These are phyloP conservation scores for Drymonia ruficornis DNA, from an alignment of 2,888 invertebrate species.

Conservation along the genomic window DNA sequence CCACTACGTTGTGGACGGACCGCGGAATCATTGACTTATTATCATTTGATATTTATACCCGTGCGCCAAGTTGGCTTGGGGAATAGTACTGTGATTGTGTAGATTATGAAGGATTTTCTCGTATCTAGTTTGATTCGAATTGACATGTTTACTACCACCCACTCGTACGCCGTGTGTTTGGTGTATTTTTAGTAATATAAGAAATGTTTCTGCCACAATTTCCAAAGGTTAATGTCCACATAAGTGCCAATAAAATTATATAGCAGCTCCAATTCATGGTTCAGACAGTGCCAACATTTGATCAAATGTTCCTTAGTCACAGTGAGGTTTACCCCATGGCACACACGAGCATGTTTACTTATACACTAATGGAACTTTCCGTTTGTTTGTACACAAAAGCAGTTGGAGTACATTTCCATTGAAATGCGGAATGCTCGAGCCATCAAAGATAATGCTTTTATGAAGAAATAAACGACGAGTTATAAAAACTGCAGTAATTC, in stretches of 20 bases:
- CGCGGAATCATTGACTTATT: no score
- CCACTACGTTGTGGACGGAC: no score
- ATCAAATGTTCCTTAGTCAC: conserved; percentile 14
- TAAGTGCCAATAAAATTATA: neutral
- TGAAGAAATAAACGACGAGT: conserved; percentile 14
- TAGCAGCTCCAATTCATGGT: neutral
- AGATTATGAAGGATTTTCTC: no score
- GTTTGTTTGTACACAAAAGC: conserved; percentile 15
- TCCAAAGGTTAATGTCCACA: neutral
- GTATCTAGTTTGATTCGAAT: no score
- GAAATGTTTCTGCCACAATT: neutral
- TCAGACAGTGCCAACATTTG: conserved; percentile 12
- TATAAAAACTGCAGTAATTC: conserved; percentile 11
- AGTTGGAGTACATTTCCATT: conserved; percentile 16
- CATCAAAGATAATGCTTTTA: conserved; percentile 21
- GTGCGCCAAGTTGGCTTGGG: no score
- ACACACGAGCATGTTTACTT: conserved; percentile 11
- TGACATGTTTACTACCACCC: no score
- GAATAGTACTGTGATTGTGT: no score
- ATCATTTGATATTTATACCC: no score
- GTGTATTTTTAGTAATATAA: no score
- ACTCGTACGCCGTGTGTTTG: no score
- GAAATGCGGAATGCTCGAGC: conserved; percentile 8
- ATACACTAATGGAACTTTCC: conserved; percentile 27
- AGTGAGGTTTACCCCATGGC: conserved; percentile 17